phyloP scores from a whole-genome alignment of 2,888 invertebrate species.

The Athrips mouffetella region DNA sequence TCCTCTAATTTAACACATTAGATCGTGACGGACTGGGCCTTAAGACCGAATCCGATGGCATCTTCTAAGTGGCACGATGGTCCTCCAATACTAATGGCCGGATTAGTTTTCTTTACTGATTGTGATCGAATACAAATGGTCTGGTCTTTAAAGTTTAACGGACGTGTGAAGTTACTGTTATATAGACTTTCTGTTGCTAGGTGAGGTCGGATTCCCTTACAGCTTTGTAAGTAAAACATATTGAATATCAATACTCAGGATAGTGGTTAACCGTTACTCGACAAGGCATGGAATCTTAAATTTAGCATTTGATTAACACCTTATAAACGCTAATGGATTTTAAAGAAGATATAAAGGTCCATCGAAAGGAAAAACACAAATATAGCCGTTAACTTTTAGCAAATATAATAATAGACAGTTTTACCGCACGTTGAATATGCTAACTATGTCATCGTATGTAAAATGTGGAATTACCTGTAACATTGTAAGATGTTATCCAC shows the following conservation, averaged over 20 bases:
- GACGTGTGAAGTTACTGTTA: conserved; percentile 18
- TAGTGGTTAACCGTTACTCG: background rate
- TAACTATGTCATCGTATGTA: no score
- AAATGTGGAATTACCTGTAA: no score
- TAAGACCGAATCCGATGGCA: conserved; percentile 32
- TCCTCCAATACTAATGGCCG: conserved; percentile 48
- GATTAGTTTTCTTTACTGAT: conserved; percentile 53
- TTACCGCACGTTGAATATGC: no score
- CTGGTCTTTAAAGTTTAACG: conserved; percentile 15
- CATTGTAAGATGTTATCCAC: no score
- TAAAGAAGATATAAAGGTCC: background rate
- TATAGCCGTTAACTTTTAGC: no score
- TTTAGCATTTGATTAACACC: conserved; percentile 3
- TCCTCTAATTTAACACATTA: background rate
- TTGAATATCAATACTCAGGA: conserved; percentile 4
- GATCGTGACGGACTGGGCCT: conserved; percentile 17
- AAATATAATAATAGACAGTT: no score
- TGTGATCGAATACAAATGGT: conserved; percentile 31
- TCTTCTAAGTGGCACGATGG: conserved; percentile 35
- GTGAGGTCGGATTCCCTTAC: background rate
- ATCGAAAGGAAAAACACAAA: background rate
- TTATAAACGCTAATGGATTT: background rate
- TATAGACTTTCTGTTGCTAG: conserved; percentile 8
- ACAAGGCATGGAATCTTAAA: background rate
- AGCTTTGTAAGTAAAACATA: conserved; percentile 1